A percentile compares a stretch with the other conserved stretches of the same genome.
These are phyloP conservation scores for Bos indicus DNA, from an alignment of 2,113 vertebrate genomes.

Conservation along the genomic window DNA sequence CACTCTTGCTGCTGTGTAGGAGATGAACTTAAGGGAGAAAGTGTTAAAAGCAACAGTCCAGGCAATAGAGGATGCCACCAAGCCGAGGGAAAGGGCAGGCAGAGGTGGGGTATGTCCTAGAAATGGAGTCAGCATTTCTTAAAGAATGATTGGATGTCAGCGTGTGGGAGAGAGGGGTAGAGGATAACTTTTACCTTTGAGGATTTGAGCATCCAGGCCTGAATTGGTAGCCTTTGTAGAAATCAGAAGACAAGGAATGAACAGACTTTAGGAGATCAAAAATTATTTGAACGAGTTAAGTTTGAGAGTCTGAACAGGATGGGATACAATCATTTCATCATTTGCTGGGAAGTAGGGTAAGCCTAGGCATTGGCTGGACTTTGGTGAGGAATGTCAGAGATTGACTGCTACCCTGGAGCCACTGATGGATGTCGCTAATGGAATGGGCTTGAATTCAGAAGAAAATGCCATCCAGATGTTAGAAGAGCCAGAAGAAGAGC, in stretches of 20 bases:
- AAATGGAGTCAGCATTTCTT: not conserved
- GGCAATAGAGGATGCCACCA: not conserved
- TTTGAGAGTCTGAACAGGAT: not conserved
- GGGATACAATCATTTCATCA: not conserved
- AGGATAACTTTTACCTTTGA: not conserved
- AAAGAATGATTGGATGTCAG: not conserved
- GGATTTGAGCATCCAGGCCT: not conserved
- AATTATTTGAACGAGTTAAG: not conserved
- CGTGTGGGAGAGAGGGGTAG: accelerated
- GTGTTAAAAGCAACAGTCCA: not conserved
- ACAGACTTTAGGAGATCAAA: not conserved
- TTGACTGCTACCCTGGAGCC: not conserved
- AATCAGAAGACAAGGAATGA: not conserved
- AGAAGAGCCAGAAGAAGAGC: not conserved
- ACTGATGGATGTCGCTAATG: not conserved
- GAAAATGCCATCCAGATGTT: not conserved
- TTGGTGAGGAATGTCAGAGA: not conserved
- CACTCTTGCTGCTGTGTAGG: not conserved
- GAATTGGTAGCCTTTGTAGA: not conserved
- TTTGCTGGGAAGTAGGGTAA: not conserved
- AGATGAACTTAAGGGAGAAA: not conserved
- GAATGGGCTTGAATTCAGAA: not conserved
- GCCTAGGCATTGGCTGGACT: not conserved
- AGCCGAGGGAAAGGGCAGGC: not conserved
- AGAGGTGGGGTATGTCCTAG: not conserved